Evolutionary conservation across 2,888 invertebrate genomes (phyloP), one percentile per base, ranked within the genome.

Genomic region (Desoria tigrina): DNA sequence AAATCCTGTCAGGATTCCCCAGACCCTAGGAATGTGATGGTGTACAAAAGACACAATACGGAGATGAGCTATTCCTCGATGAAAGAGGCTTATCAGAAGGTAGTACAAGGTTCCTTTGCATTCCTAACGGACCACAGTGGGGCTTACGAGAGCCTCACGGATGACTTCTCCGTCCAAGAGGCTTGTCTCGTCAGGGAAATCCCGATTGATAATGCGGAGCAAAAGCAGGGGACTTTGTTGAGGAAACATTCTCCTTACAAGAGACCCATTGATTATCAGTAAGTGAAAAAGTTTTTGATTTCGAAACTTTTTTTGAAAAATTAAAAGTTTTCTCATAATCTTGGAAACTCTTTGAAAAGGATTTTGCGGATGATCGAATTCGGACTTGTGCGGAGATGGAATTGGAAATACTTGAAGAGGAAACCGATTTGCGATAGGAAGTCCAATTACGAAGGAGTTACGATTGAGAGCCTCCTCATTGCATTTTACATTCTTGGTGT

Each of bases 241-340:
- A 56, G 37, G 11, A 68, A 60, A 51, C 42, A 58, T 45, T 66
- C 71, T 1, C 57, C 63, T 1, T 68, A 65, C 39, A 71, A 69
- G 59, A 51, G 71, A 56, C 53, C 56, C 4, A 61, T 71, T 23
- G 71, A 71, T 54, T 71, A 55, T 23, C 68, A 71, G 71, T 68
- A 53, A 62, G 61, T 56, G 32, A 11, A 32, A 32, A 32, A 32
- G 6, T 32, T 32, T 26, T 55, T 50, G 18, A 32, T 32, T 32
- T 7, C n/a, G n/a, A 7, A 32, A n/a, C 21, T 21, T 45, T 45
- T 16, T 45, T 6, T 7, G 32, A 11, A 32, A 32, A 32, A 32
- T n/a, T 32, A 32, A 32, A 32, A 32, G 6, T 32, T 32, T 45
- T 21, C 16, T 21, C 4, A 9, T 14, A 45, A 21, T n/a, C 7